A percentile compares a stretch with the other conserved stretches of the same genome.
Evolutionary conservation across 2,888 invertebrate species (phyloP).

Genomic region (Liopterus haemorrhoidalis): DNA sequence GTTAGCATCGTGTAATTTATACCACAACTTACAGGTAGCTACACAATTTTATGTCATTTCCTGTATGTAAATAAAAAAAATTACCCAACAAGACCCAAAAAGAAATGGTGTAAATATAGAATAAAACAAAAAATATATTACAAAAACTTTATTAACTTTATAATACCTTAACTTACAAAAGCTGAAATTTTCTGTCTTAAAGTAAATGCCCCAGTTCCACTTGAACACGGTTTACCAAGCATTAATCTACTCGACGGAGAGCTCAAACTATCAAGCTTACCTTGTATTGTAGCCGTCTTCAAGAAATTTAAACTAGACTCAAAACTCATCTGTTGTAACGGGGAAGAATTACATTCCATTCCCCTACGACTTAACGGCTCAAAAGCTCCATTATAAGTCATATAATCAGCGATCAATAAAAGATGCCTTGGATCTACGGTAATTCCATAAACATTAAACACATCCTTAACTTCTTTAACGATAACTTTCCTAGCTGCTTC

Average conservation of each 20-base stretch:
- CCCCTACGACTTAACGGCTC: constrained; percentile 86
- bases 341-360: constrained; percentile 86
- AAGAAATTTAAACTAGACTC: constrained; percentile 88
- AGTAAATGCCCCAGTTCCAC: constrained; percentile 76
- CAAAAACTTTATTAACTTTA: neutral
- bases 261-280: constrained; percentile 65
- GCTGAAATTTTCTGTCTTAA: constrained; percentile 36
- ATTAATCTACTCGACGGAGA: constrained; percentile 86
- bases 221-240: constrained; percentile 73
- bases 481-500: constrained; percentile 92
- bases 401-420: constrained; percentile 89
- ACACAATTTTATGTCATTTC: too few species aligned
- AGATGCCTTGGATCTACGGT: constrained; percentile 91
- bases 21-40: too few species aligned
- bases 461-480: constrained; percentile 89
- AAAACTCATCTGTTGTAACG: constrained; percentile 96
- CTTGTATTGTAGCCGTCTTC: constrained; percentile 63
- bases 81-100: too few species aligned
- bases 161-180: constrained; percentile 10
- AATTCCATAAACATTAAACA: constrained; percentile 96
- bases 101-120: neutral
- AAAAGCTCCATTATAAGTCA: constrained; percentile 90
- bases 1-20: too few species aligned
- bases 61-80: too few species aligned
- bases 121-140: neutral